phyloP scores from a whole-genome alignment of 2,797 vertebrate species.

The Enteromius fasciolatus region DNA sequence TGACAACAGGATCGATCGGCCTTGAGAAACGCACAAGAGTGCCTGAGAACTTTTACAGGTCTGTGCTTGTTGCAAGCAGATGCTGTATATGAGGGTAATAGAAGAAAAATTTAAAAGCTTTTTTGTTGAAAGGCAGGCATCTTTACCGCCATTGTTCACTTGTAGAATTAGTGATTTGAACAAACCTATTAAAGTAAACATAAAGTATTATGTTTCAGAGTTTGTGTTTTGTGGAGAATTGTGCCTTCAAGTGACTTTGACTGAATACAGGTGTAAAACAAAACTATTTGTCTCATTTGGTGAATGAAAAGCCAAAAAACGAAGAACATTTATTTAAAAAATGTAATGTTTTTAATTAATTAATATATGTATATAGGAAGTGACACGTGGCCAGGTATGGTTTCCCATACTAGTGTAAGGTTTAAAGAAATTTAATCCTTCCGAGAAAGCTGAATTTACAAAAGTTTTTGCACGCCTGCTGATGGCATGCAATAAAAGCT shows the following conservation, averaged over 20 bases:
- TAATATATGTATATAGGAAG: no score
- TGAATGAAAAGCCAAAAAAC: not conserved
- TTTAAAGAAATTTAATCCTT: no score
- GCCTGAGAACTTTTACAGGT: slow-evolving; percentile 72
- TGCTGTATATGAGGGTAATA: slow-evolving; percentile 33
- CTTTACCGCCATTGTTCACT: not conserved
- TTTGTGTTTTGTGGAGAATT: no score
- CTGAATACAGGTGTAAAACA: not conserved
- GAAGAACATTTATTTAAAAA: not conserved
- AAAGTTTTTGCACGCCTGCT: no score
- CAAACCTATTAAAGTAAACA: no score
- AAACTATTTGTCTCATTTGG: not conserved
- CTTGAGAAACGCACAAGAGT: slow-evolving; percentile 69
- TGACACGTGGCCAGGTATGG: no score
- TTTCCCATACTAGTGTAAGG: no score
- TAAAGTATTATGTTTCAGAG: not conserved
- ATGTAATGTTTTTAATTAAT: no score
- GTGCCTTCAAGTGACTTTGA: not conserved
- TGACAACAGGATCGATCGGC: slow-evolving; percentile 75
- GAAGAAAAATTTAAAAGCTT: not conserved
- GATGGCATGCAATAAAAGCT: no score
- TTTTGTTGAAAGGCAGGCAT: not conserved
- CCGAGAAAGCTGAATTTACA: no score
- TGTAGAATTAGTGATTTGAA: not conserved
- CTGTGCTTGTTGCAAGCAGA: slow-evolving; percentile 38